Conservation (phyloP, 2,797 vertebrate species). For the Tiaroga cobitis region DNA sequence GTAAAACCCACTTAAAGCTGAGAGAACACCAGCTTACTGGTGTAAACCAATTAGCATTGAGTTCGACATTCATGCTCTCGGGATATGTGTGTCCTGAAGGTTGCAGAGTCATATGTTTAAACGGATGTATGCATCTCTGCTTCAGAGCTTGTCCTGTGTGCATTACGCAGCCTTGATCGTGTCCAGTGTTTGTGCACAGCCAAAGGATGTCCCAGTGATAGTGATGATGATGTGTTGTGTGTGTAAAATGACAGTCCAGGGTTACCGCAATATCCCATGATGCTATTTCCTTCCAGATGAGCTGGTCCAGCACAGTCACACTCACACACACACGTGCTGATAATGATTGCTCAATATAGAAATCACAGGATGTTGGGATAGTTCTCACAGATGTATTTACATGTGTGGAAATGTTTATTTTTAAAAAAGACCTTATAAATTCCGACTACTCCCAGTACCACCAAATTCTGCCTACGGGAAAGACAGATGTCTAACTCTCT, state of each 20-base stretch:
- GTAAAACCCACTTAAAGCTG: constrained; percentile 46
- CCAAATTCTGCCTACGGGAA: neutral
- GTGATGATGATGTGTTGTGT: constrained; percentile 26
- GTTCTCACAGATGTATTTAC: neutral
- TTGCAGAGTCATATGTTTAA: constrained; percentile 43
- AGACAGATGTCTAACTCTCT: neutral
- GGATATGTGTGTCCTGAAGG: constrained; percentile 16
- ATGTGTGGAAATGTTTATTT: neutral
- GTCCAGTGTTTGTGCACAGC: constrained; percentile 29
- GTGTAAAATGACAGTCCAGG: constrained; percentile 37
- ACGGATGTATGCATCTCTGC: neutral
- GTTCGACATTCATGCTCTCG: constrained; percentile 14
- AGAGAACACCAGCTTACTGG: constrained; percentile 44
- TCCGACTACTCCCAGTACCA: neutral
- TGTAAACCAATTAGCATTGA: constrained; percentile 44
- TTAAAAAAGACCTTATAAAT: neutral
- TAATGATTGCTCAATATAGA: constrained; percentile 1
- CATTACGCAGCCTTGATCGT: constrained; percentile 41
- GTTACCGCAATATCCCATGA: constrained; percentile 25
- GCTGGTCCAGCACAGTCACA: constrained; percentile 8
- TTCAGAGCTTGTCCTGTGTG: constrained; percentile 39
- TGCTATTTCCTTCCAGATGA: constrained; percentile 38
- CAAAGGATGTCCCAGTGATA: constrained; percentile 18
- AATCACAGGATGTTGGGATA: neutral
- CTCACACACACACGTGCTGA: constrained; percentile 17